Conservation (phyloP, 1,140 invertebrate species). For the Araneus ventricosus region DNA sequence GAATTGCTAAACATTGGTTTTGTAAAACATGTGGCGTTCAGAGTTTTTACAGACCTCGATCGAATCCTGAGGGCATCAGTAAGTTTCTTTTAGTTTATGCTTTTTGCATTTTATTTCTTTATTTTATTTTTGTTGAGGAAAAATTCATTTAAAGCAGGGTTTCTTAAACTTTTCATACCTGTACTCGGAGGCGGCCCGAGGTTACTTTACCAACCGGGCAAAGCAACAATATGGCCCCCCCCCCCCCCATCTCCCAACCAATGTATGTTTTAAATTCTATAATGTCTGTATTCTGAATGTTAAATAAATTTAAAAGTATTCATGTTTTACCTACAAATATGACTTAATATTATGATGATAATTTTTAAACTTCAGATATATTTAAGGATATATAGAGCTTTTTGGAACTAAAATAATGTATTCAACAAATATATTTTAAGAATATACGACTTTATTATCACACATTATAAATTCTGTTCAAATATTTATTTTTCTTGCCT, state of each 20-base stretch:
- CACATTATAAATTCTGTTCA: neutral
- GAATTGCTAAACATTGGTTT: conserved; percentile 82
- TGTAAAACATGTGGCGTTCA: conserved; percentile 83
- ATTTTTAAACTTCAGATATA: too few species aligned
- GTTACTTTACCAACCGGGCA: too few species aligned
- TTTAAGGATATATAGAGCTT: too few species aligned
- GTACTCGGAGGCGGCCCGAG: neutral
- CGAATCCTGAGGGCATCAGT: conserved; percentile 82
- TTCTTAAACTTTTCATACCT: neutral
- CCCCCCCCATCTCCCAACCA: too few species aligned
- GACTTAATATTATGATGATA: too few species aligned
- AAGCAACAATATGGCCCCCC: too few species aligned
- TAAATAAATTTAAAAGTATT: too few species aligned
- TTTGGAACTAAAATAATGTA: too few species aligned
- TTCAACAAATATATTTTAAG: too few species aligned
- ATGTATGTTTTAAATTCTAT: too few species aligned
- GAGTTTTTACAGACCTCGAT: conserved; percentile 82
- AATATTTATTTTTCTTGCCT: neutral
- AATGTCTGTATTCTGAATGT: too few species aligned
- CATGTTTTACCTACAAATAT: too few species aligned
- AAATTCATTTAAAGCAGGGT: neutral
- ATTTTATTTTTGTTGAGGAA: neutral
- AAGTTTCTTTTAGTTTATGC: conserved; percentile 62
- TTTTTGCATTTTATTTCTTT: neutral
- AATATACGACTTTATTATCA: neutral